Conservation (phyloP, 1,140 invertebrate genomes). For the Thaumetopoea pityocampa region DNA sequence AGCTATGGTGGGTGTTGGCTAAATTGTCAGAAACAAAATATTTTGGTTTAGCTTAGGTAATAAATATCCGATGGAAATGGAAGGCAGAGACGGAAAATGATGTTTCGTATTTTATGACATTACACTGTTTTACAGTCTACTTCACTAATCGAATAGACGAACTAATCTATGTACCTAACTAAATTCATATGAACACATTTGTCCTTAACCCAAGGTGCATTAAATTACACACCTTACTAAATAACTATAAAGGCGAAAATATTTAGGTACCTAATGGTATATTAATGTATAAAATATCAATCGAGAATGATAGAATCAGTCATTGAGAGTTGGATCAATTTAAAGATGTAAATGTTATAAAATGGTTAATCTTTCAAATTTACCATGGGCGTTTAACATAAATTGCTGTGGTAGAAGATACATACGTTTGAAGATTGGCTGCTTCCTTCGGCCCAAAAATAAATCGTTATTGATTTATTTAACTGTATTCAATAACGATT, state of each 20-base stretch:
- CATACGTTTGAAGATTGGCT: no score
- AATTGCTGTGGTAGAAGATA: no score
- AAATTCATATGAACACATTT: slow-evolving; percentile 74
- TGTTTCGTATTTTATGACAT: slow-evolving; percentile 26
- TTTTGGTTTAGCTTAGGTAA: slow-evolving; percentile 19
- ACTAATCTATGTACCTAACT: slow-evolving; percentile 61
- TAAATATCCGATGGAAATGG: slow-evolving; percentile 15
- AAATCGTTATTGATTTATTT: no score
- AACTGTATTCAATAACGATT: no score
- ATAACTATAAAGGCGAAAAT: slow-evolving; percentile 40
- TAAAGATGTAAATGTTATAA: not conserved
- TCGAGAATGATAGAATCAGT: slow-evolving; percentile 16
- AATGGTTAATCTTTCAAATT: no score
- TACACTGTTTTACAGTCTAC: slow-evolving; percentile 64
- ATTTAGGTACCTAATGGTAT: slow-evolving; percentile 20
- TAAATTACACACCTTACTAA: slow-evolving; percentile 53
- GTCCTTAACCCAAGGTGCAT: slow-evolving; percentile 62
- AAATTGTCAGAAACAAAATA: slow-evolving; percentile 10
- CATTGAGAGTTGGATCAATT: slow-evolving; percentile 9
- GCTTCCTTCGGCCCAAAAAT: no score
- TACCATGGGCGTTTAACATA: no score
- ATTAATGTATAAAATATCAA: slow-evolving; percentile 17
- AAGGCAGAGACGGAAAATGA: slow-evolving; percentile 23
- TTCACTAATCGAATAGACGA: slow-evolving; percentile 44
- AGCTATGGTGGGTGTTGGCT: no score